Conservation (phyloP, 2,113 vertebrate species). For the Dicerorhinus sumatrensis region DNA sequence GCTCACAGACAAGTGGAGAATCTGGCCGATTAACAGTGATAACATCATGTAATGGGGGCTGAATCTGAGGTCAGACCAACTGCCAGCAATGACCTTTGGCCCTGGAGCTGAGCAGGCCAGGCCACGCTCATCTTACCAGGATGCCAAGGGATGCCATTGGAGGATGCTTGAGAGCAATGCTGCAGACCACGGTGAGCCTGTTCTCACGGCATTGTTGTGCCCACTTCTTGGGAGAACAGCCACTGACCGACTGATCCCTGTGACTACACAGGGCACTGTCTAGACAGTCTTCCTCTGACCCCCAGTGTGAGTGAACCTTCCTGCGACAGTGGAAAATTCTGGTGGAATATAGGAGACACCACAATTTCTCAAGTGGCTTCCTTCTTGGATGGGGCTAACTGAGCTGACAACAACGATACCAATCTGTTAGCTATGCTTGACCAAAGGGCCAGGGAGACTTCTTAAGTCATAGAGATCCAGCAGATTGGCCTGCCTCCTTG, state of each 20-base stretch:
- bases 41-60: background rate
- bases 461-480: background rate
- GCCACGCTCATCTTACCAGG: background rate
- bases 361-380: background rate
- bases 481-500: background rate
- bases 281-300: background rate
- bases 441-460: background rate
- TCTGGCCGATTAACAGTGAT: background rate
- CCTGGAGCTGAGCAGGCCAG: background rate
- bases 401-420: background rate
- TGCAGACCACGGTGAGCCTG: accelerated
- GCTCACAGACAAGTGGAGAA: background rate
- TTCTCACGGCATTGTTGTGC: background rate
- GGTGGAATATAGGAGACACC: background rate
- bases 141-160: accelerated
- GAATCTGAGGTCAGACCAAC: too few relatives aligned
- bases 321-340: background rate
- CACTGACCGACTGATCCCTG: background rate
- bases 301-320: background rate
- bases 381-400: background rate
- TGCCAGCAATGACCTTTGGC: background rate
- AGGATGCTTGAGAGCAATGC: background rate
- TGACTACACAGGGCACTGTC: background rate
- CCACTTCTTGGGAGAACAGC: background rate
- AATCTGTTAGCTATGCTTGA: background rate